A percentile compares a stretch with the other conserved stretches of the same genome.
Conservation (phyloP, 2,113 vertebrate species). For the Heterotilapia buettikoferi region DNA sequence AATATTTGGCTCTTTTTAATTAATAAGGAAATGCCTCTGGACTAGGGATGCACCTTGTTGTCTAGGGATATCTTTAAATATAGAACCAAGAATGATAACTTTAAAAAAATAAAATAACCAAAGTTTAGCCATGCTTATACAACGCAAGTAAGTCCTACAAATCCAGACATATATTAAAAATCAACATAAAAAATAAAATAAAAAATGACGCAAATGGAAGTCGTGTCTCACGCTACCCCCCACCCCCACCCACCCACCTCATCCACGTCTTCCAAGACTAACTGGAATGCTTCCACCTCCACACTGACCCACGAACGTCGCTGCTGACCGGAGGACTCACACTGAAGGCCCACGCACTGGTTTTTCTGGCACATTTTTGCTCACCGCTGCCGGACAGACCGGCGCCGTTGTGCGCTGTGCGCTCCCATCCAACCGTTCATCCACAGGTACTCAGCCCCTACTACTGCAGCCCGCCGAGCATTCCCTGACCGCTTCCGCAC, state of each 20-base stretch:
- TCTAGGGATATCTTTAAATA: background rate
- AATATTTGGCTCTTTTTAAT: background rate
- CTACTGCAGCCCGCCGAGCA: background rate
- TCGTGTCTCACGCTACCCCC: constrained; percentile 1
- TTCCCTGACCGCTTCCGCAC: background rate
- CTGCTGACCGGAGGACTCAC: background rate
- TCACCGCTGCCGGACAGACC: background rate
- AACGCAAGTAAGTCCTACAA: background rate
- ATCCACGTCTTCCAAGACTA: background rate
- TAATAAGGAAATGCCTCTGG: background rate
- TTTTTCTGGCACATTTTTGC: background rate
- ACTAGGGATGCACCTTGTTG: background rate
- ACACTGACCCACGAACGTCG: background rate
- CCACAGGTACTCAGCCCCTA: constrained; percentile 60
- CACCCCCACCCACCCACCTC: background rate
- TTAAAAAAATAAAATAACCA: background rate
- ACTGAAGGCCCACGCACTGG: background rate
- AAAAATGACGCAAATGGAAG: background rate
- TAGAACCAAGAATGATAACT: background rate
- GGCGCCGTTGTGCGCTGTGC: constrained; percentile 18
- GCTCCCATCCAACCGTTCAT: constrained; percentile 36
- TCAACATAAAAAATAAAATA: background rate
- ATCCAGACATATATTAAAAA: background rate
- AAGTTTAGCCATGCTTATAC: background rate
- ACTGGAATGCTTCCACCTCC: background rate